These are phyloP conservation scores for Capitulum mitella DNA, from an alignment of 2,888 invertebrate species.

Conservation along the genomic window DNA sequence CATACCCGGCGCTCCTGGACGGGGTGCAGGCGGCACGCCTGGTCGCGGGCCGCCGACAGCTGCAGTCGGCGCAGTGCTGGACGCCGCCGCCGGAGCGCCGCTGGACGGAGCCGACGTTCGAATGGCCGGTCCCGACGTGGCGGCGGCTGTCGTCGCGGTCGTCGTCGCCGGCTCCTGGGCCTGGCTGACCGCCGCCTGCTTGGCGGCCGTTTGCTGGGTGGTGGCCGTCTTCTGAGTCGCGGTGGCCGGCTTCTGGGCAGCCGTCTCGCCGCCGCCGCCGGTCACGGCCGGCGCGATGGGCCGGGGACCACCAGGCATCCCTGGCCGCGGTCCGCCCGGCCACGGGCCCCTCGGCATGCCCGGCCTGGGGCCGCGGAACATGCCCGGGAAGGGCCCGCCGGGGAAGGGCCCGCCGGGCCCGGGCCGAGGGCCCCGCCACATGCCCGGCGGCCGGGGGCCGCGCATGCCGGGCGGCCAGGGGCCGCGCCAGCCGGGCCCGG, in stretches of 20 bases:
- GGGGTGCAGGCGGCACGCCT: not conserved
- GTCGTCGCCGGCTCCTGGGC: not conserved
- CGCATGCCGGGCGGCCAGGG: not conserved
- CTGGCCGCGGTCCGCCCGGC: not conserved
- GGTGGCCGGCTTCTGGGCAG: too few relatives aligned
- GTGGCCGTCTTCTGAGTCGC: not conserved
- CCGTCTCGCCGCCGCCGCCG: not conserved
- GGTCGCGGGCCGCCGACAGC: not conserved
- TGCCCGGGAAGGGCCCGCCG: not conserved
- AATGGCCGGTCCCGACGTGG: too few relatives aligned
- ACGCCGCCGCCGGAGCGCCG: not conserved
- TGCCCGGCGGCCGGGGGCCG: not conserved
- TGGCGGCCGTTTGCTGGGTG: not conserved
- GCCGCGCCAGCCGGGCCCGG: not conserved
- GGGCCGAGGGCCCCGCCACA: too few relatives aligned
- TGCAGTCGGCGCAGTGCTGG: not conserved
- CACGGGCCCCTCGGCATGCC: not conserved
- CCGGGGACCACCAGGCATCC: not conserved
- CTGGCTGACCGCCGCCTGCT: not conserved
- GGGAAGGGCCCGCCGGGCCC: not conserved
- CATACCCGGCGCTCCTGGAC: too few relatives aligned
- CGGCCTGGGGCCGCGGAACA: not conserved
- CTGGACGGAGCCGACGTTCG: too few relatives aligned
- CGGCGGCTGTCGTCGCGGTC: not conserved
- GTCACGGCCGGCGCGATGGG: not conserved